Evolutionary conservation across 2,113 vertebrate species (phyloP).

Genomic region (Etheostoma spectabile): DNA sequence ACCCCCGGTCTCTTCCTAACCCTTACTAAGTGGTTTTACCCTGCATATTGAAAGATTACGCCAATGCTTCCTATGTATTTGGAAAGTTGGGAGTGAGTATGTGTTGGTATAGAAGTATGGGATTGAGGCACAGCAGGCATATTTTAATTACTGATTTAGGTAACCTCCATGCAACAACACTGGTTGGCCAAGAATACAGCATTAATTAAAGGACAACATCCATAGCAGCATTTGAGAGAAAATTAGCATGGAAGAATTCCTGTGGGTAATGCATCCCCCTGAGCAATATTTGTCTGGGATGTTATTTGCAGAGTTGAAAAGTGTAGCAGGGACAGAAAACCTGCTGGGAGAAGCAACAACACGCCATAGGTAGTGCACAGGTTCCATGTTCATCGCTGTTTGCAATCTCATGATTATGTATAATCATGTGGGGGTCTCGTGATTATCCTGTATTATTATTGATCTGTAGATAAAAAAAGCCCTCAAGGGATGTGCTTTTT

Average conservation of each 20-base stretch:
- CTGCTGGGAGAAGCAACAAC: conserved; percentile 37
- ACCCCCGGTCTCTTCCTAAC: too few relatives aligned
- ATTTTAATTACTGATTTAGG: not conserved
- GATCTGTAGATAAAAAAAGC: conserved; percentile 39
- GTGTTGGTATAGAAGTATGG: not conserved
- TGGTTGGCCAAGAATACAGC: not conserved
- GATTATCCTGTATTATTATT: conserved; percentile 42
- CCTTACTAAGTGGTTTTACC: too few relatives aligned
- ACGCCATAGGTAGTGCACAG: conserved; percentile 27
- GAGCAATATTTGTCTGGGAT: conserved; percentile 21
- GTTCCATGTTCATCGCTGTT: conserved; percentile 9
- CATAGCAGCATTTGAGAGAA: not conserved
- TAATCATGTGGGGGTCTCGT: conserved; percentile 24
- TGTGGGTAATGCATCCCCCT: not conserved
- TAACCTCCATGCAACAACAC: not conserved
- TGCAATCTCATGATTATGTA: conserved; percentile 49
- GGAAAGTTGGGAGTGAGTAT: too few relatives aligned
- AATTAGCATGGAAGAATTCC: conserved; percentile 10
- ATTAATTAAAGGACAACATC: conserved; percentile 4
- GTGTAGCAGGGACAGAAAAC: conserved; percentile 6
- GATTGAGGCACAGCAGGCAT: not conserved
- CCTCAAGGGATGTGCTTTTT: conserved; percentile 13
- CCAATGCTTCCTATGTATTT: too few relatives aligned
- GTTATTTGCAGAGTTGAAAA: conserved; percentile 15
- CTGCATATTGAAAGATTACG: not conserved